Percentiles rank a stretch among this genome's conserved stretches.
Conservation (phyloP, 2,113 vertebrate species). For the Pipra filicauda region DNA sequence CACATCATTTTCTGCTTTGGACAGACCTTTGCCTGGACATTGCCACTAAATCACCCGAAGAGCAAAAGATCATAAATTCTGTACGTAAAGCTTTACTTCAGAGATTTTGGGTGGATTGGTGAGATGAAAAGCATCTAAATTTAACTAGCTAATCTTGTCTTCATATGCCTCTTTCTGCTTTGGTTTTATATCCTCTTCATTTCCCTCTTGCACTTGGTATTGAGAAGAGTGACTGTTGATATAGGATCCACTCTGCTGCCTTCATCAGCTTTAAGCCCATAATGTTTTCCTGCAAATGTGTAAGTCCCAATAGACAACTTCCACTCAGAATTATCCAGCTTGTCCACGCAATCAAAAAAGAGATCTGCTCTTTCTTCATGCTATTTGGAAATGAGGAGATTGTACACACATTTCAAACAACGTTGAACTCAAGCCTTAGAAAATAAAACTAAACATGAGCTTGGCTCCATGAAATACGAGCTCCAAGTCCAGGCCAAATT, state of each 20-base stretch:
- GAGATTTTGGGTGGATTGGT: neutral
- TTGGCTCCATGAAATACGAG: neutral
- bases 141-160: neutral
- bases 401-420: neutral
- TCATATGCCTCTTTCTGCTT: neutral
- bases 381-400: neutral
- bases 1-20: neutral
- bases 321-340: neutral
- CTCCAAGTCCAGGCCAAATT: neutral
- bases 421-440: neutral
- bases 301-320: neutral
- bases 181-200: neutral
- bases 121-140: neutral
- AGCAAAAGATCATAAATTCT: neutral
- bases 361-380: neutral
- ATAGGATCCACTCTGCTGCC: neutral
- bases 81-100: neutral
- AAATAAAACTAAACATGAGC: neutral
- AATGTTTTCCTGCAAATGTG: accelerated
- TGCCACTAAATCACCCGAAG: neutral
- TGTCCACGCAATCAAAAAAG: neutral
- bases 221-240: neutral
- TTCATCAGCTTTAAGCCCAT: neutral
- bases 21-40: neutral
- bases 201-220: neutral